A percentile compares a stretch with the other conserved stretches of the same genome.
Evolutionary conservation across 2,888 invertebrate species (phyloP).

Genomic region (Tortrix viridana): DNA sequence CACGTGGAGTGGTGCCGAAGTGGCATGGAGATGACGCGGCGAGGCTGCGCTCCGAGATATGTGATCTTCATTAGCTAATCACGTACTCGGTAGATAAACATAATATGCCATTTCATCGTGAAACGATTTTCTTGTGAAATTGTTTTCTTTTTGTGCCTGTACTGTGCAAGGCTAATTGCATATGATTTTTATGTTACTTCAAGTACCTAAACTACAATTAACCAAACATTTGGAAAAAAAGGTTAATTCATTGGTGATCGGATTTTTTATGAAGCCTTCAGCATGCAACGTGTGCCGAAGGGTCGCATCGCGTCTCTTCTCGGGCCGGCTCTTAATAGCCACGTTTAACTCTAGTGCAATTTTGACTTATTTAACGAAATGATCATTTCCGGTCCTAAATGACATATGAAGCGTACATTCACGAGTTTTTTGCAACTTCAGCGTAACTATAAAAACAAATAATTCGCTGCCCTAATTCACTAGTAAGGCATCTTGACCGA

Average conservation of each 20-base stretch:
- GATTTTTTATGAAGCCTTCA: slow-evolving; percentile 29
- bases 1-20: slow-evolving; percentile 48
- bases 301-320: slow-evolving; percentile 56
- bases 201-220: too few relatives aligned
- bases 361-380: slow-evolving; percentile 78
- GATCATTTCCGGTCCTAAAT: slow-evolving; percentile 77
- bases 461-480: too few relatives aligned
- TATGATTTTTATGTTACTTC: too few relatives aligned
- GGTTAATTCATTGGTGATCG: background rate
- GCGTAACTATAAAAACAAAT: too few relatives aligned
- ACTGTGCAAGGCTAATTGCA: too few relatives aligned
- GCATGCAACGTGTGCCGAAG: slow-evolving; percentile 14
- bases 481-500: too few relatives aligned
- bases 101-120: too few relatives aligned
- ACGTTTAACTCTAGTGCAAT: slow-evolving; percentile 66
- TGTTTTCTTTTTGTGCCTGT: too few relatives aligned
- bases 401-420: slow-evolving; percentile 61
- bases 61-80: slow-evolving; percentile 68
- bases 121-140: too few relatives aligned
- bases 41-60: slow-evolving; percentile 57
- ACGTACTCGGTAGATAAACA: slow-evolving; percentile 38
- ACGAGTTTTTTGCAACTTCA: slow-evolving; percentile 46
- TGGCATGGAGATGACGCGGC: slow-evolving; percentile 45
- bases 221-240: background rate
- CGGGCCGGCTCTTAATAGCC: slow-evolving; percentile 58